These are phyloP conservation scores for Colletes collaris DNA, from an alignment of 2,888 invertebrate species.

Conservation along the genomic window DNA sequence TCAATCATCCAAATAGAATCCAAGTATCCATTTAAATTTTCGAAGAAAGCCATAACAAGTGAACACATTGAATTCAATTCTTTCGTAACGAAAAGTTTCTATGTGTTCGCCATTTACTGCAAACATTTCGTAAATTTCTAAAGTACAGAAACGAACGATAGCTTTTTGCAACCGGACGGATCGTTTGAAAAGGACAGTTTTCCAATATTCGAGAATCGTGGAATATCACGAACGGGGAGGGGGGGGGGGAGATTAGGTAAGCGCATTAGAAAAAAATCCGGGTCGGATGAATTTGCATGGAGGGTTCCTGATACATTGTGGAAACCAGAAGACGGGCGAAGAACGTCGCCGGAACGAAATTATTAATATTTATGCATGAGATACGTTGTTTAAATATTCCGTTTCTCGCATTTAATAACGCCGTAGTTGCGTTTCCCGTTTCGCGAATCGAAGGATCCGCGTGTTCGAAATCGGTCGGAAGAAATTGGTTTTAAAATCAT, in stretches of 20 bases:
- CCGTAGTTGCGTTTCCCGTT: not conserved
- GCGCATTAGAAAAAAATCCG: not conserved
- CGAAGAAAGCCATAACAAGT: no score
- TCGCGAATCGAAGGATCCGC: not conserved
- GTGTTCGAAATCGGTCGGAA: not conserved
- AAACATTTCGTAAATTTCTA: no score
- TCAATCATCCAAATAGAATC: no score
- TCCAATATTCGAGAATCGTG: not conserved
- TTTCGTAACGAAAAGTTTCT: no score
- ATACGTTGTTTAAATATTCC: not conserved
- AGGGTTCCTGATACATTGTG: not conserved
- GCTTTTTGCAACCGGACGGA: no score
- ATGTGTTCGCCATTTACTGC: no score
- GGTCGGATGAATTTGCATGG: not conserved
- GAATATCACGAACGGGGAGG: no score
- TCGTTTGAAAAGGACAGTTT: no score
- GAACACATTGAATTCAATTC: no score
- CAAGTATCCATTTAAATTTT: no score
- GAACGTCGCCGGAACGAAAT: not conserved
- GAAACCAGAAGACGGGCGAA: not conserved
- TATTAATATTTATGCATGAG: slow-evolving; percentile 9
- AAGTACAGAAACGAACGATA: no score
- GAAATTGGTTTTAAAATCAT: not conserved
- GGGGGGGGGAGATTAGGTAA: not conserved
- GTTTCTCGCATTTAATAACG: not conserved